Conservation (phyloP, 2,113 vertebrate genomes). For the Hipposideros armiger region DNA sequence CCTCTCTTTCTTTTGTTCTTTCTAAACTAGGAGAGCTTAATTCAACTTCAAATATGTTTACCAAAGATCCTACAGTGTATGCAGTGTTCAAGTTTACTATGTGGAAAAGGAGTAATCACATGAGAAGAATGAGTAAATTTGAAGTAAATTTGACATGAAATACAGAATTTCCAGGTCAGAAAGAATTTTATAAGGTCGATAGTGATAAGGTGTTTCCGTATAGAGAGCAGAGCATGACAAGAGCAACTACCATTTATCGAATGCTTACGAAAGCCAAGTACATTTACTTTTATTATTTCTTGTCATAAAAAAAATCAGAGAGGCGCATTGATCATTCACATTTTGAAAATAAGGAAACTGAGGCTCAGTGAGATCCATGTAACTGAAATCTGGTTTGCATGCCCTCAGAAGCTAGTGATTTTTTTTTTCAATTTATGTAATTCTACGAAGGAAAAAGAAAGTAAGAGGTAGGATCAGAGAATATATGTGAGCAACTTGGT, state of each 20-base stretch:
- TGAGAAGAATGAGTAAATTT: not conserved
- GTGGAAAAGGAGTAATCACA: not conserved
- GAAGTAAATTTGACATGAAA: constrained; percentile 22
- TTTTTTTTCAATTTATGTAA: not conserved
- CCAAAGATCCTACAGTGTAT: not conserved
- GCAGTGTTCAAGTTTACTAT: not conserved
- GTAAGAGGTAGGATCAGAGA: not conserved
- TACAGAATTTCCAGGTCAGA: not conserved
- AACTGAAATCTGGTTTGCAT: not conserved
- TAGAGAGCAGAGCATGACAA: not conserved
- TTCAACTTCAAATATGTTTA: not conserved
- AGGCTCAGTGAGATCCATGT: not conserved
- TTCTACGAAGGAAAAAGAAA: not conserved
- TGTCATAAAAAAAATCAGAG: not conserved
- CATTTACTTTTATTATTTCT: not conserved
- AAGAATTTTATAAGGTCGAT: not conserved
- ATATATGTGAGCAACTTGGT: not conserved
- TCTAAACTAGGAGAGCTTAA: not conserved
- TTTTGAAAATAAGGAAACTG: constrained; percentile 25
- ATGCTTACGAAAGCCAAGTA: not conserved
- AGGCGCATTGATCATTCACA: not conserved
- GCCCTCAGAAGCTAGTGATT: not conserved
- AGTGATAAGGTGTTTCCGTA: not conserved
- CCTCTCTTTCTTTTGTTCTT: not conserved
- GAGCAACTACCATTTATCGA: not conserved